A percentile compares a stretch with the other conserved stretches of the same genome.
These are phyloP conservation scores for Tachycineta bicolor DNA, from an alignment of 2,113 vertebrate species.

Conservation along the genomic window DNA sequence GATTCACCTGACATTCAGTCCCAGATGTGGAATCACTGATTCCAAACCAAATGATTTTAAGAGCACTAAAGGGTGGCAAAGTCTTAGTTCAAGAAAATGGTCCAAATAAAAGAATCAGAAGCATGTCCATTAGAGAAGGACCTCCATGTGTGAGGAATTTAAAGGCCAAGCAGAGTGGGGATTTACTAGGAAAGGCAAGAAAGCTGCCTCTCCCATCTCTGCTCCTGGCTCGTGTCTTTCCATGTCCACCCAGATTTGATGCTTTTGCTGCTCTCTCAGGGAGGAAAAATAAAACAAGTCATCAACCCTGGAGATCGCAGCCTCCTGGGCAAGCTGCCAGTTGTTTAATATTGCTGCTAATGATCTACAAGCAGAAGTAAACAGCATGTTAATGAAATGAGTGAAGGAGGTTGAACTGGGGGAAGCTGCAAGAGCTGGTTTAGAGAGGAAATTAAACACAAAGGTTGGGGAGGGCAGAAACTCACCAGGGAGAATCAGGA, in stretches of 20 bases:
- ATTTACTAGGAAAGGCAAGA: background rate
- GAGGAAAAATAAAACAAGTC: slow-evolving; percentile 48
- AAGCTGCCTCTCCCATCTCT: background rate
- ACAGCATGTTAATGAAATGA: slow-evolving; percentile 60
- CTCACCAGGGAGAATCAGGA: background rate
- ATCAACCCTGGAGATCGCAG: slow-evolving; percentile 23
- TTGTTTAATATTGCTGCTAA: slow-evolving; percentile 67
- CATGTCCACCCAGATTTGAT: background rate
- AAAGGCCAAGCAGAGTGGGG: background rate
- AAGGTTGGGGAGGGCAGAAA: background rate
- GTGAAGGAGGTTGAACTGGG: slow-evolving; percentile 38
- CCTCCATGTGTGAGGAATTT: background rate
- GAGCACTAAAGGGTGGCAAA: background rate
- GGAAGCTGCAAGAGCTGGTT: background rate
- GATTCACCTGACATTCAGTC: background rate
- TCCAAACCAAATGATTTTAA: background rate
- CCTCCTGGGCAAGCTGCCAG: slow-evolving; percentile 63
- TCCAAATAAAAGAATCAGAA: background rate
- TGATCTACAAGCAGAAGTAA: slow-evolving; percentile 66
- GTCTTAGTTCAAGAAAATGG: background rate
- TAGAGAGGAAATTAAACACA: background rate
- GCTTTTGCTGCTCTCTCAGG: background rate
- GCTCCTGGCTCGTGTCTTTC: background rate
- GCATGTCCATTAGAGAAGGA: rapidly evolving
- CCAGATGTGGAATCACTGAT: background rate